These are phyloP conservation scores for Campoplex nolae DNA, from an alignment of 2,888 invertebrate species.

Conservation along the genomic window DNA sequence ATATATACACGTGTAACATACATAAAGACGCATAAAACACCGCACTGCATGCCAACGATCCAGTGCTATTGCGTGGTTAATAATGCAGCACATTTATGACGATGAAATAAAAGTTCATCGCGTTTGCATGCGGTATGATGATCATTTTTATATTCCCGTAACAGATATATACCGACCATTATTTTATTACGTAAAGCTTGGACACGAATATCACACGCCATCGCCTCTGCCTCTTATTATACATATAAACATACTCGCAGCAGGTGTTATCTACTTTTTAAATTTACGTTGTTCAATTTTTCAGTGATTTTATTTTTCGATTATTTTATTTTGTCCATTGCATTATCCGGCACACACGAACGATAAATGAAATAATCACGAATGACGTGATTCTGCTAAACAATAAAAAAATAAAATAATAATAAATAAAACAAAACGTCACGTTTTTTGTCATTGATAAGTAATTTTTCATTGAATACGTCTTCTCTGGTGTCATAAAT, in stretches of 20 bases:
- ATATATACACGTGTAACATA: neutral
- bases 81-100: constrained; percentile 50
- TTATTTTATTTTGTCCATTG: neutral
- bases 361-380: neutral
- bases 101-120: constrained; percentile 58
- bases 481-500: neutral
- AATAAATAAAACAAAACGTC: no score
- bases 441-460: neutral
- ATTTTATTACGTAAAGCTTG: constrained; percentile 36
- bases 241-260: neutral
- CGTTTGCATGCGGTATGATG: constrained; percentile 29
- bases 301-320: neutral
- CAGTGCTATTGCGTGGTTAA: constrained; percentile 44
- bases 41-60: constrained; percentile 25
- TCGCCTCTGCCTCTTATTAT: neutral
- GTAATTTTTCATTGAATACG: neutral
- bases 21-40: constrained; percentile 2
- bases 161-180: constrained; percentile 21
- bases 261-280: constrained; percentile 9
- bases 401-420: no score
- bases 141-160: constrained; percentile 44
- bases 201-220: constrained; percentile 29
- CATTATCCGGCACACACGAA: neutral
- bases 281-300: neutral
- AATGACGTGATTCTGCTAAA: neutral